Conservation (phyloP, 2,797 vertebrate species). For the Triplophysa bombifrons region DNA sequence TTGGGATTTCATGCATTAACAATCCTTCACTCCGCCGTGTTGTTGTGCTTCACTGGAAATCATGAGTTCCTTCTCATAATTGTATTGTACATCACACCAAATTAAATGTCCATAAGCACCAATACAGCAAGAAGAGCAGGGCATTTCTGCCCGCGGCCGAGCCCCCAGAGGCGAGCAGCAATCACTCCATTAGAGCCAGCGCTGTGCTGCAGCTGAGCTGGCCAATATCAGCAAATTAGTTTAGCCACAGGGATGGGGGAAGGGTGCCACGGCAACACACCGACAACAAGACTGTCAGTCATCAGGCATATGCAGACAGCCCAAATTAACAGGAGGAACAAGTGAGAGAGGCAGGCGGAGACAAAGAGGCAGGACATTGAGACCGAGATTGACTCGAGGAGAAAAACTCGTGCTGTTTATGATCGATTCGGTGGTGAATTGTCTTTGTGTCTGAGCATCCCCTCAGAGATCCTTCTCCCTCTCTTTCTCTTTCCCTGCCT, state of each 20-base stretch:
- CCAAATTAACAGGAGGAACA: constrained; percentile 50
- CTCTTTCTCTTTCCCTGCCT: constrained; percentile 19
- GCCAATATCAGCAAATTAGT: constrained; percentile 81
- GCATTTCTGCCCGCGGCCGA: constrained; percentile 39
- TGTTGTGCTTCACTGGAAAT: constrained; percentile 52
- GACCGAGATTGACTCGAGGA: constrained; percentile 60
- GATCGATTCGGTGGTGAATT: constrained; percentile 61
- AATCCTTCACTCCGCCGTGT: constrained; percentile 44
- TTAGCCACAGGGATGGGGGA: constrained; percentile 72
- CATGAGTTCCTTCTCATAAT: constrained; percentile 71
- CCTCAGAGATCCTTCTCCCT: constrained; percentile 44
- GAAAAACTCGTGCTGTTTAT: constrained; percentile 63
- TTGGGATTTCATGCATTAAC: not conserved
- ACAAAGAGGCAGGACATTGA: constrained; percentile 57
- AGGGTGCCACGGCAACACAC: constrained; percentile 69
- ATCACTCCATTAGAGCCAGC: constrained; percentile 78
- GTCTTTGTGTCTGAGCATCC: constrained; percentile 50
- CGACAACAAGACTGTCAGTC: constrained; percentile 67
- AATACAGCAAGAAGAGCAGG: constrained; percentile 63
- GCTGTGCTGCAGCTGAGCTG: constrained; percentile 74
- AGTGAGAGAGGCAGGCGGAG: constrained; percentile 54
- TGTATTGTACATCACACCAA: constrained; percentile 76
- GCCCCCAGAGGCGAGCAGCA: constrained; percentile 72
- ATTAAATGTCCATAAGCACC: constrained; percentile 77
- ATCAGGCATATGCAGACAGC: constrained; percentile 50